A percentile compares a stretch with the other conserved stretches of the same genome.
phyloP scores from a whole-genome alignment of 2,113 vertebrate genomes.

The Lepisosteus osseus region DNA sequence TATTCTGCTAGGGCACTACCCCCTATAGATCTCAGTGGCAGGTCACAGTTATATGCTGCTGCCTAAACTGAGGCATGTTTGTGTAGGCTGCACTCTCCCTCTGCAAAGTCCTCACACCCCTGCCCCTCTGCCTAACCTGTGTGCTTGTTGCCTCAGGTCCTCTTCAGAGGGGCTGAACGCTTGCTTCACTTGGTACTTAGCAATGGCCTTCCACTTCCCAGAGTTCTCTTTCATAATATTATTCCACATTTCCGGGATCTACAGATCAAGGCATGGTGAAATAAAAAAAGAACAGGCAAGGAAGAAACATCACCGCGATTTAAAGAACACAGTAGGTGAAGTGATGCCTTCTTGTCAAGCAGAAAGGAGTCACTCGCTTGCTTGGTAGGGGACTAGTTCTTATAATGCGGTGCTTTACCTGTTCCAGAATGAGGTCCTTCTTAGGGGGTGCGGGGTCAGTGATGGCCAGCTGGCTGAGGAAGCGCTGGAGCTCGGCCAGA shows the following conservation, averaged over 20 bases:
- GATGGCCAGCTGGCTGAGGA: slow-evolving; percentile 78
- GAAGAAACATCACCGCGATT: not conserved
- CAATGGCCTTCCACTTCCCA: slow-evolving; percentile 87
- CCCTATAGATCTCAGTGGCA: not conserved
- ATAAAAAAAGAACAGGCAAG: too few species aligned
- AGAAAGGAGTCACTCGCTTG: too few species aligned
- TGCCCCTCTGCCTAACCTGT: slow-evolving; percentile 60
- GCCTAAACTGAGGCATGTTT: not conserved
- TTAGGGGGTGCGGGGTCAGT: slow-evolving; percentile 76
- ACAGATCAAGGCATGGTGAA: slow-evolving; percentile 10
- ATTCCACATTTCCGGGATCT: slow-evolving; percentile 86
- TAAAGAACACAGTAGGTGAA: too few species aligned
- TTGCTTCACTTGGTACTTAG: slow-evolving; percentile 81
- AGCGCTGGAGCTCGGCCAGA: slow-evolving; percentile 79
- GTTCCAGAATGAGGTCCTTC: slow-evolving; percentile 84
- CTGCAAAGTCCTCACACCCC: not conserved
- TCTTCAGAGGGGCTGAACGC: slow-evolving; percentile 78
- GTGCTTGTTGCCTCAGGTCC: slow-evolving; percentile 76
- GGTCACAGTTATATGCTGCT: not conserved
- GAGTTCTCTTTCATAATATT: slow-evolving; percentile 70
- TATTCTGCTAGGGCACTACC: too few species aligned
- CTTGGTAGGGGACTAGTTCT: not conserved
- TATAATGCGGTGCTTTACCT: slow-evolving; percentile 61
- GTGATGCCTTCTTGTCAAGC: not conserved
- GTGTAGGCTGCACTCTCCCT: not conserved